Percentiles rank a stretch among this genome's conserved stretches.
These are phyloP conservation scores for Spilarctia lutea DNA, from an alignment of 2,888 invertebrate species.

Conservation along the genomic window DNA sequence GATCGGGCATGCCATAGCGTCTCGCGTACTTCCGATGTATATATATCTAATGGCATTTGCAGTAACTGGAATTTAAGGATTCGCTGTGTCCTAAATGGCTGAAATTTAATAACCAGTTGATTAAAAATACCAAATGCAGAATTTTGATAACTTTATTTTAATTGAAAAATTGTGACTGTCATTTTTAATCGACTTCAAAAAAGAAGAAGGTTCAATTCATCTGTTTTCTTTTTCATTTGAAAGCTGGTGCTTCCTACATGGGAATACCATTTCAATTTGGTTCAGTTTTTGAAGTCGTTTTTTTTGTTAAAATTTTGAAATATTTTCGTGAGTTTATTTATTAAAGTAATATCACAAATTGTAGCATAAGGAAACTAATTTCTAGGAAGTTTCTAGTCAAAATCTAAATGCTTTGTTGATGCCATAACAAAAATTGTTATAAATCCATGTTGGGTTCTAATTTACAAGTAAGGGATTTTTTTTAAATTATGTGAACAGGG, in stretches of 20 bases:
- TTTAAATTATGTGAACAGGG: background rate
- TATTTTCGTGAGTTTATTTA: background rate
- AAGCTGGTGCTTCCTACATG: too few species aligned
- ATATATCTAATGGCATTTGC: background rate
- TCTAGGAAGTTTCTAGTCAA: too few species aligned
- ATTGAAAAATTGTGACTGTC: background rate
- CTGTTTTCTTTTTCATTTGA: too few species aligned
- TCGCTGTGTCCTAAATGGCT: background rate
- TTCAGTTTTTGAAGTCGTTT: too few species aligned
- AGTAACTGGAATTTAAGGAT: background rate
- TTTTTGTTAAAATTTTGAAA: too few species aligned
- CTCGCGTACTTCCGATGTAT: too few species aligned
- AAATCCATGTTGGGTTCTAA: too few species aligned
- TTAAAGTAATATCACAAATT: background rate
- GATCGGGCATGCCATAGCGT: background rate
- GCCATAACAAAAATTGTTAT: too few species aligned
- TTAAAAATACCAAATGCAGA: slow-evolving; percentile 1
- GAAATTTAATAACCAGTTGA: slow-evolving; percentile 4
- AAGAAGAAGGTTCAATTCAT: too few species aligned
- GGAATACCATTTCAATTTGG: too few species aligned
- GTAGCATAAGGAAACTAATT: too few species aligned
- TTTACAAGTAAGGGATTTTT: background rate
- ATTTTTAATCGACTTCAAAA: too few species aligned
- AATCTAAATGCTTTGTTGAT: background rate
- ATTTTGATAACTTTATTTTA: background rate